phyloP scores from a whole-genome alignment of 2,797 vertebrate species.

The Lophius americanus region DNA sequence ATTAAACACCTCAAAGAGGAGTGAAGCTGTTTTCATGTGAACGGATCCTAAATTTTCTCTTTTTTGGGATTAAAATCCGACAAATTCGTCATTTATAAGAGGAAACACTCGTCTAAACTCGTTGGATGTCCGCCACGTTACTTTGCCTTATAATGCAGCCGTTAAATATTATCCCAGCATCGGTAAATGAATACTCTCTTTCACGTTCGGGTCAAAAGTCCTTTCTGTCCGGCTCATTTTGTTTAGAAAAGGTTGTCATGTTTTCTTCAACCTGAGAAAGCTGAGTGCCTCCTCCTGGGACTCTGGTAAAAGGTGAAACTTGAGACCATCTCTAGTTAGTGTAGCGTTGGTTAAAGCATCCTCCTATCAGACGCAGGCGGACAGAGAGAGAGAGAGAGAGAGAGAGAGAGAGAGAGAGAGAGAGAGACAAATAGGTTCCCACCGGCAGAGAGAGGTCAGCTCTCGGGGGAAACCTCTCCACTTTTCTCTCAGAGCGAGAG shows the following conservation, averaged over 20 bases:
- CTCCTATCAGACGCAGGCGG: constrained; percentile 60
- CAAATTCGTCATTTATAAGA: no score
- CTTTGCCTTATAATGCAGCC: not conserved
- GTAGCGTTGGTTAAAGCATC: constrained; percentile 71
- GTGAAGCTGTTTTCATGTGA: no score
- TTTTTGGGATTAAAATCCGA: no score
- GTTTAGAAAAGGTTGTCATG: constrained; percentile 66
- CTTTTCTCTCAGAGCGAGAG: constrained; percentile 52
- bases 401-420: constrained; percentile 60
- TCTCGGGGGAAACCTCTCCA: constrained; percentile 63
- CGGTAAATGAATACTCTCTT: constrained; percentile 19
- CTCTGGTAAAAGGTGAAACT: constrained; percentile 73
- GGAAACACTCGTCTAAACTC: not conserved
- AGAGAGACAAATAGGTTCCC: constrained; percentile 76
- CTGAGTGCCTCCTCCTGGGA: constrained; percentile 56
- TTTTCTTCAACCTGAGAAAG: constrained; percentile 67
- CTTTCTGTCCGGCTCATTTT: constrained; percentile 41
- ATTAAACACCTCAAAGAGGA: no score
- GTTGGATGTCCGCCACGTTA: not conserved
- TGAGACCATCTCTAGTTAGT: constrained; percentile 60
- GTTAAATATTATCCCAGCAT: constrained; percentile 6
- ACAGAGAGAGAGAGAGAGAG: constrained; percentile 60
- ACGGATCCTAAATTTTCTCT: no score
- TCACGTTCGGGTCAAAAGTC: constrained; percentile 23
- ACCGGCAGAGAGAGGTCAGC: constrained; percentile 70